A percentile compares a stretch with the other conserved stretches of the same genome.
These are phyloP conservation scores for Corythornis madagascariensis DNA, from an alignment of 2,113 vertebrate genomes.

Conservation along the genomic window DNA sequence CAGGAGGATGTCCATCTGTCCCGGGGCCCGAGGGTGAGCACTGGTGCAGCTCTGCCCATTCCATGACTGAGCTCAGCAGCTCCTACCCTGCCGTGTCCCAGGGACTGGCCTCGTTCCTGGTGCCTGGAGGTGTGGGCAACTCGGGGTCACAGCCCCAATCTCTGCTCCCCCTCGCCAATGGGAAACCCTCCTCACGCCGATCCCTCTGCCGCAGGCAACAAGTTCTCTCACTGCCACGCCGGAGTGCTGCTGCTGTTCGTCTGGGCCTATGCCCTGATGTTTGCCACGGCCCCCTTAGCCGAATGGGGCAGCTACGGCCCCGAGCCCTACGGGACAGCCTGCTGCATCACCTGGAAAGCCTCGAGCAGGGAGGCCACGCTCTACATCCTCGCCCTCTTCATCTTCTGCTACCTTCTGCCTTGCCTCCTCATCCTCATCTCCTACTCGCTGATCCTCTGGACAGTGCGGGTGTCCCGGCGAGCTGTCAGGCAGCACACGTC, in stretches of 20 bases:
- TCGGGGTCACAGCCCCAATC: fast-evolving
- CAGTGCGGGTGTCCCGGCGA: conserved; percentile 74
- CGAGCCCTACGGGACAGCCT: conserved; percentile 87
- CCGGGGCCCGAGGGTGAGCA: fast-evolving
- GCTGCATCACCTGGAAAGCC: conserved; percentile 84
- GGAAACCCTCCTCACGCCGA: not conserved
- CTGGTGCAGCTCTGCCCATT: not conserved
- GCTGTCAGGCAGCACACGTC: conserved; percentile 80
- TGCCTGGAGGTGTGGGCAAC: not conserved
- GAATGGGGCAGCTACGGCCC: conserved; percentile 83
- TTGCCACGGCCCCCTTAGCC: conserved; percentile 79
- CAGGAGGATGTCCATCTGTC: fast-evolving
- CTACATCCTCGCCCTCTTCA: conserved; percentile 83
- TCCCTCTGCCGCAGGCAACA: conserved; percentile 73
- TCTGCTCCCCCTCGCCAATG: fast-evolving
- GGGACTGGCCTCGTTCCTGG: not conserved
- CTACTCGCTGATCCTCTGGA: conserved; percentile 81
- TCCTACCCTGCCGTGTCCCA: not conserved
- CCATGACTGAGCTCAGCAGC: not conserved
- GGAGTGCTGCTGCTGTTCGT: conserved; percentile 72
- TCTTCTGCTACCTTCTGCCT: conserved; percentile 87
- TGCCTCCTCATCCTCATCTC: conserved; percentile 82
- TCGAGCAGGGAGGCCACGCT: conserved; percentile 74
- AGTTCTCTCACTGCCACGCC: conserved; percentile 78
- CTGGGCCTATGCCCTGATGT: conserved; percentile 82